A percentile compares a stretch with the other conserved stretches of the same genome.
Evolutionary conservation across 1,140 invertebrate genomes (phyloP).

Genomic region (Bemisia tabaci): DNA sequence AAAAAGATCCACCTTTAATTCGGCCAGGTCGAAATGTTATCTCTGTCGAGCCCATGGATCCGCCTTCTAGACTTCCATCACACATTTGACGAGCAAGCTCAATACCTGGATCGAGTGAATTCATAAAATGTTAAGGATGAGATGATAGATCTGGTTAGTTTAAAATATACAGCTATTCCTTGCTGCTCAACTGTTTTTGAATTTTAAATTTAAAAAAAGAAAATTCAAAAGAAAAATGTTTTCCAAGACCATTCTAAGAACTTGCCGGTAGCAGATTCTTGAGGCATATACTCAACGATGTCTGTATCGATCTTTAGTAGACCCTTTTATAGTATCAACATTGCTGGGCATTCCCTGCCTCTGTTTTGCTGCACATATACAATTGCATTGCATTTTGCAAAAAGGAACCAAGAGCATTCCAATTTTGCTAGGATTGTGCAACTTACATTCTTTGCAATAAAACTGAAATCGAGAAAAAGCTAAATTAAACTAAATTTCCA

Average conservation of each 20-base stretch:
- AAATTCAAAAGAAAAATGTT: background rate
- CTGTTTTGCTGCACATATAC: too few species aligned
- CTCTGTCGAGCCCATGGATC: conserved; percentile 51
- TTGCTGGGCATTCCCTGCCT: too few species aligned
- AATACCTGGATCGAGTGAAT: conserved; percentile 39
- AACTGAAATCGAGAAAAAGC: too few species aligned
- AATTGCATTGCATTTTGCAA: too few species aligned
- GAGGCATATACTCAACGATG: too few species aligned
- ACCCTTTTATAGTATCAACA: too few species aligned
- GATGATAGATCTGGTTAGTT: too few species aligned
- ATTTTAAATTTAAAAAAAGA: background rate
- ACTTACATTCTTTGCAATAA: too few species aligned
- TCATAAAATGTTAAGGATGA: conserved; percentile 6
- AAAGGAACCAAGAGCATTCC: too few species aligned
- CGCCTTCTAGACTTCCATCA: conserved; percentile 51
- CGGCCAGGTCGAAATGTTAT: conserved; percentile 56
- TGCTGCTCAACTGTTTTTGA: background rate
- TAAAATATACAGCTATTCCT: conserved; percentile 8
- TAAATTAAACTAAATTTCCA: too few species aligned
- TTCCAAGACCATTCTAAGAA: conserved; percentile 3
- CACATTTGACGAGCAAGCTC: conserved; percentile 56
- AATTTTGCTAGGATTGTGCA: too few species aligned
- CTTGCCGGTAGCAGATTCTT: background rate
- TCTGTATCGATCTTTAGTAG: too few species aligned
- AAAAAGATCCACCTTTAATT: conserved; percentile 41